Evolutionary conservation across 2,888 invertebrate species (phyloP).

Genomic region (Chirona hameri): DNA sequence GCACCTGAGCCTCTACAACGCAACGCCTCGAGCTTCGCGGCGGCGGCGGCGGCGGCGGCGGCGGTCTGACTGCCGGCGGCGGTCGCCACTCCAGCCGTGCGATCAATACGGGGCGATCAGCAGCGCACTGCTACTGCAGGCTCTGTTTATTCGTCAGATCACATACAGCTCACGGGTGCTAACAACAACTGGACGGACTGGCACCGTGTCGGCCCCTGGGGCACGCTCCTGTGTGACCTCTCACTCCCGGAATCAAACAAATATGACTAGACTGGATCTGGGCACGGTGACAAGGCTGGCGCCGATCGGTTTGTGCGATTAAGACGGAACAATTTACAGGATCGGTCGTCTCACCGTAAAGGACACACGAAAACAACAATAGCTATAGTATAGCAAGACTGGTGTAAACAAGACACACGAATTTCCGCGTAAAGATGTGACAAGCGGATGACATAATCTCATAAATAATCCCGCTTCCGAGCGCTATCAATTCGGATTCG

Average conservation of each 20-base stretch:
- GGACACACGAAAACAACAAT: background rate
- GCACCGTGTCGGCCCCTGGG: background rate
- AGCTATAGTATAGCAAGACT: background rate
- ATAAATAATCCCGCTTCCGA: background rate
- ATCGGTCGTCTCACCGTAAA: background rate
- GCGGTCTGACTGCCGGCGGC: too few species aligned
- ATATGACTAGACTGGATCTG: constrained; percentile 9
- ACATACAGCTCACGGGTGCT: constrained; percentile 5
- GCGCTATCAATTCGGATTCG: background rate
- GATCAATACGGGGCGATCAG: too few species aligned
- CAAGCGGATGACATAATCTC: background rate
- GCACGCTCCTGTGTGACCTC: background rate
- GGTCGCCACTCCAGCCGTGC: background rate
- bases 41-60: too few species aligned
- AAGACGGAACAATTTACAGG: background rate
- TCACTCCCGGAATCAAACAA: background rate
- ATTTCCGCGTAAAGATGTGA: background rate
- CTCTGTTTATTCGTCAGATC: background rate
- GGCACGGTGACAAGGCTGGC: background rate
- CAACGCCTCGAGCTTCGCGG: too few species aligned
- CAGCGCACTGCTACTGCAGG: background rate
- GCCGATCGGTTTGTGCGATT: background rate
- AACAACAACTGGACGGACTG: constrained; percentile 27
- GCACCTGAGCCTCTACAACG: too few species aligned
- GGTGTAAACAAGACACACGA: background rate